phyloP scores from a whole-genome alignment of 2,797 vertebrate species.

The Rousettus madagascariensis region DNA sequence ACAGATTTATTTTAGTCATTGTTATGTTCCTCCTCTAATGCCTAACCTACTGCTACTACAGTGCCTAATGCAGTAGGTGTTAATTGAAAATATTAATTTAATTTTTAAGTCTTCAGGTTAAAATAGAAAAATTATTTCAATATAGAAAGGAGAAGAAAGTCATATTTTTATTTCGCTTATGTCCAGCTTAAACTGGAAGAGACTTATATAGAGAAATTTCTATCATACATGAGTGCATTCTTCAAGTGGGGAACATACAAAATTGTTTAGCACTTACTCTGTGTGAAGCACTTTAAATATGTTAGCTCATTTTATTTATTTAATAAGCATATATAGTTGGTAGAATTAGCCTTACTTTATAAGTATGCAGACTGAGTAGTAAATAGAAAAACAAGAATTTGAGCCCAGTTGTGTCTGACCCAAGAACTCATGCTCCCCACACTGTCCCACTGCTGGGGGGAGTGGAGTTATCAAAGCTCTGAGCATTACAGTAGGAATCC shows the following conservation, averaged over 20 bases:
- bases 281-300: not conserved
- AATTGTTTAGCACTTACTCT: conserved; percentile 5
- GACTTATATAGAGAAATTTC: not conserved
- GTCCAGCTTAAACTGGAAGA: not conserved
- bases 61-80: not conserved
- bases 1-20: not conserved
- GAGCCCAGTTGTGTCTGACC: not conserved
- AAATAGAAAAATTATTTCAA: not conserved
- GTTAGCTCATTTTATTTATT: conserved; percentile 42
- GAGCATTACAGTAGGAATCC: not conserved
- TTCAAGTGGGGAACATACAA: not conserved
- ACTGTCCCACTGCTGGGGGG: not conserved
- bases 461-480: not conserved
- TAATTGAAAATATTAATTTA: not conserved
- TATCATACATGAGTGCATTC: not conserved
- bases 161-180: not conserved
- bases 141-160: not conserved
- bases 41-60: not conserved
- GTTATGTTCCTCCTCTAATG: not conserved
- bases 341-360: not conserved
- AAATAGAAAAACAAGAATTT: conserved; percentile 23
- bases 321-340: not conserved
- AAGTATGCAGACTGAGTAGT: not conserved
- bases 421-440: not conserved
- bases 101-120: conserved; percentile 31